phyloP scores from a whole-genome alignment of 2,888 invertebrate species.

The Ischnura elegans region DNA sequence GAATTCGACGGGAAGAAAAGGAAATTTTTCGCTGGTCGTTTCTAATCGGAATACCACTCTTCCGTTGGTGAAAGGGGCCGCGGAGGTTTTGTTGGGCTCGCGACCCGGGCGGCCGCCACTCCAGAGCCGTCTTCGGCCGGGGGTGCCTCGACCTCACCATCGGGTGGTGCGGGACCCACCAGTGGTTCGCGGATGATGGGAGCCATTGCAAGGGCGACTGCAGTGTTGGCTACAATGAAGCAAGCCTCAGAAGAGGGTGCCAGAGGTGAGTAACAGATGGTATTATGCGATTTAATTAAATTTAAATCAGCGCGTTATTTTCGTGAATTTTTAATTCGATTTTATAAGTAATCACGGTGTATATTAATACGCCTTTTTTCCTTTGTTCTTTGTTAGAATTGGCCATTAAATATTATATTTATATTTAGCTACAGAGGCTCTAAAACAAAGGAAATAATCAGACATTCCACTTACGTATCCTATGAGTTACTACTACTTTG shows the following conservation, averaged over 20 bases:
- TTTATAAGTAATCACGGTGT: too few relatives aligned
- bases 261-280: neutral
- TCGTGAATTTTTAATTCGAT: too few relatives aligned
- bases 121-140: neutral
- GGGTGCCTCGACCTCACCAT: neutral
- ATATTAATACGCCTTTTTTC: too few relatives aligned
- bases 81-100: neutral
- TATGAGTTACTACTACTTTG: too few relatives aligned
- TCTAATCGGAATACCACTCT: neutral
- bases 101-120: neutral
- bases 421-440: too few relatives aligned
- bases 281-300: too few relatives aligned
- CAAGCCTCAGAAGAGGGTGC: constrained; percentile 4
- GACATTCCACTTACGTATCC: too few relatives aligned
- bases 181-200: constrained; percentile 22
- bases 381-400: too few relatives aligned
- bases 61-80: neutral
- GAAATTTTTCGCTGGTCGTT: neutral
- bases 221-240: constrained; percentile 21
- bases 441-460: too few relatives aligned
- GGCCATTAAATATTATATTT: too few relatives aligned
- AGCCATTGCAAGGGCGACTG: constrained; percentile 28
- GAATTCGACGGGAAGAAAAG: neutral
- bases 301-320: too few relatives aligned
- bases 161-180: neutral